Evolutionary conservation across 2,888 invertebrate genomes (phyloP).

Genomic region (Bellardia bayeri): DNA sequence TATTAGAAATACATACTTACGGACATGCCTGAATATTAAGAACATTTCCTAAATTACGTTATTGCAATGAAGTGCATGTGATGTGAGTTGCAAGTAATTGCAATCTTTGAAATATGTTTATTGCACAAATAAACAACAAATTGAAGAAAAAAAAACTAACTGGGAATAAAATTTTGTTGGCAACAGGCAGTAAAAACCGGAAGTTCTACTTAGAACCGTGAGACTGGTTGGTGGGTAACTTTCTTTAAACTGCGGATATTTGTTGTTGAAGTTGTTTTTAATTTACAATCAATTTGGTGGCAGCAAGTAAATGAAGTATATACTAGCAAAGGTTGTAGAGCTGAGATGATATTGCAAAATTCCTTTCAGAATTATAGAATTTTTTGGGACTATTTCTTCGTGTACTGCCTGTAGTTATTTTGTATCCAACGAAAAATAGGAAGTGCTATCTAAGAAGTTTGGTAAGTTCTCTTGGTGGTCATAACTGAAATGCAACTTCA

Average conservation of each 20-base stretch:
- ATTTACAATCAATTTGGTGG: conserved; percentile 6
- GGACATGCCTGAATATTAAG: conserved; percentile 63
- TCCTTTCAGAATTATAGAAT: too few relatives aligned
- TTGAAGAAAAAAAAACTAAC: background rate
- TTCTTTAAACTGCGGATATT: conserved; percentile 61
- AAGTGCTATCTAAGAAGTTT: conserved; percentile 60
- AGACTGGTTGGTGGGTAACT: conserved; percentile 59
- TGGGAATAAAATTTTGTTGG: conserved; percentile 33
- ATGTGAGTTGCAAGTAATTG: conserved; percentile 6
- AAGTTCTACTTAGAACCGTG: conserved; percentile 70
- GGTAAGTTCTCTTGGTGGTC: conserved; percentile 53
- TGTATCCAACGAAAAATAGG: background rate
- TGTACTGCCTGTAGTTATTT: background rate
- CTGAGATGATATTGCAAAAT: too few relatives aligned
- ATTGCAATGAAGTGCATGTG: conserved; percentile 32
- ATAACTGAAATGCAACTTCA: background rate
- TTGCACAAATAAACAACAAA: conserved; percentile 35
- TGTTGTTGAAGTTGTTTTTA: conserved; percentile 23
- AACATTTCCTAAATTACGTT: conserved; percentile 70
- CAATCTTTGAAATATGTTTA: conserved; percentile 14
- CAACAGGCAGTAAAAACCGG: conserved; percentile 59
- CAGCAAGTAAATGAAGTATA: background rate
- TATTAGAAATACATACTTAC: conserved; percentile 58
- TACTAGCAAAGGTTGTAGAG: too few relatives aligned
- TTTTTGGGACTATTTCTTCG: background rate